Conservation (phyloP, 2,888 invertebrate genomes). For the Drosophila pseudotalamancana region DNA sequence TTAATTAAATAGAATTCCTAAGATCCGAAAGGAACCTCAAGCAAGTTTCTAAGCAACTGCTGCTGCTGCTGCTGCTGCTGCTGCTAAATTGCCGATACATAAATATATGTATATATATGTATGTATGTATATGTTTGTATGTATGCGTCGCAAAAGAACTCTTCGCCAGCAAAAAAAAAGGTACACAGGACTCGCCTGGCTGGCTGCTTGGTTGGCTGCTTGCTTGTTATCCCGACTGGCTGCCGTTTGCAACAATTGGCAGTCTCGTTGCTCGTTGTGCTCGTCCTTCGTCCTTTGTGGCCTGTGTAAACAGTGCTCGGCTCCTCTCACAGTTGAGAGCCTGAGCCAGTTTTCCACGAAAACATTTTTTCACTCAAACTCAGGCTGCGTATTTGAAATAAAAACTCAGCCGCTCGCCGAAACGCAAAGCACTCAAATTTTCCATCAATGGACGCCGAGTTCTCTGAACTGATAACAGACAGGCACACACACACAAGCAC, state of each 20-base stretch:
- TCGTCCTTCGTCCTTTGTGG: slow-evolving; percentile 34
- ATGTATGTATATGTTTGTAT: slow-evolving; percentile 28
- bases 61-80: too few relatives aligned
- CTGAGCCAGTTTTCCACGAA: slow-evolving; percentile 36
- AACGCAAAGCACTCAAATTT: slow-evolving; percentile 54
- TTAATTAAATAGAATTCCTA: slow-evolving; percentile 69
- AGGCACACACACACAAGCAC: slow-evolving; percentile 14
- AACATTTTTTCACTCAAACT: slow-evolving; percentile 48
- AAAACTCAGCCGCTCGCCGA: slow-evolving; percentile 34
- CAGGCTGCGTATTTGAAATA: slow-evolving; percentile 29
- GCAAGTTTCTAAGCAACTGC: slow-evolving; percentile 47
- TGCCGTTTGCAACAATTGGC: slow-evolving; percentile 79
- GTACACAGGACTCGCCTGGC: slow-evolving; percentile 40
- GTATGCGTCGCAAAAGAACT: slow-evolving; percentile 11
- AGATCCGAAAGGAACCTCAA: slow-evolving; percentile 22
- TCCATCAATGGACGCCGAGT: slow-evolving; percentile 72
- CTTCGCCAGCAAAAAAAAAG: slow-evolving; percentile 26
- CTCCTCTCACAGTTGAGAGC: slow-evolving; percentile 25
- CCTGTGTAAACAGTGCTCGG: slow-evolving; percentile 70
- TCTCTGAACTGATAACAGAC: slow-evolving; percentile 67
- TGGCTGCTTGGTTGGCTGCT: slow-evolving; percentile 23
- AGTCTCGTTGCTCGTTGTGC: slow-evolving; percentile 50
- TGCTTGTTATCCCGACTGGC: slow-evolving; percentile 34
- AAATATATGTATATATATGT: slow-evolving; percentile 67
- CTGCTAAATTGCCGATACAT: slow-evolving; percentile 62